Evolutionary conservation across 64 coral and sea anemone genomes (phyloP).

Genomic region (Dendronephthya gigantea): DNA sequence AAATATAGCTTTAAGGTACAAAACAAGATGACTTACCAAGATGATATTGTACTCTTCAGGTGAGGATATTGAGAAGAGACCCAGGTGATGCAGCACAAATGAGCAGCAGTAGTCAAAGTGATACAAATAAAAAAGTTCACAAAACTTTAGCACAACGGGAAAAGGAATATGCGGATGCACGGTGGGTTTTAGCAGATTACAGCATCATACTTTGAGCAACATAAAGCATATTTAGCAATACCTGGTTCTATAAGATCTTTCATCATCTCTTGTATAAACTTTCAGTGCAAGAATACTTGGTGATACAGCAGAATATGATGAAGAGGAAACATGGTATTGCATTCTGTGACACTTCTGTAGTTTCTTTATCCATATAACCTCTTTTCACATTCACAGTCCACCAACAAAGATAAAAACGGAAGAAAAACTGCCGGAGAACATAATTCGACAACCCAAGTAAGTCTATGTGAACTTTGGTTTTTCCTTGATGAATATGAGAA

Average conservation of each 20-base stretch:
- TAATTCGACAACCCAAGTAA: conserved; percentile 74
- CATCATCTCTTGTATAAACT: neutral
- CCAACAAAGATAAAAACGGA: conserved; percentile 36
- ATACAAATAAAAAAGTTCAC: conserved; percentile 51
- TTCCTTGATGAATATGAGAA: no score
- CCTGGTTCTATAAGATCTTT: neutral
- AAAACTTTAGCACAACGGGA: conserved; percentile 83
- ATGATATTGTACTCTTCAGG: conserved; percentile 26
- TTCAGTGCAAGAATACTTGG: neutral
- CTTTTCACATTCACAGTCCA: conserved; percentile 10
- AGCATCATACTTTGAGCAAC: neutral
- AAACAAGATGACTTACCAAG: no score
- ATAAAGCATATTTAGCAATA: neutral
- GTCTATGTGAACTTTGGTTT: neutral
- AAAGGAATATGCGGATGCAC: conserved; percentile 80
- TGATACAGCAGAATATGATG: neutral
- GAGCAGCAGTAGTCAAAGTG: neutral
- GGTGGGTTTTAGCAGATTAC: conserved; percentile 2
- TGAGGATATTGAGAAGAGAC: conserved; percentile 74
- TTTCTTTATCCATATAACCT: no score
- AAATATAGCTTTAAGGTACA: no score
- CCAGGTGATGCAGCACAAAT: conserved; percentile 21
- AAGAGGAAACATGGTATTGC: neutral
- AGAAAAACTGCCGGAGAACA: conserved; percentile 69
- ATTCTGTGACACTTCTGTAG: neutral